These are phyloP conservation scores for Nebria brevicollis DNA, from an alignment of 2,888 invertebrate species.

Conservation along the genomic window DNA sequence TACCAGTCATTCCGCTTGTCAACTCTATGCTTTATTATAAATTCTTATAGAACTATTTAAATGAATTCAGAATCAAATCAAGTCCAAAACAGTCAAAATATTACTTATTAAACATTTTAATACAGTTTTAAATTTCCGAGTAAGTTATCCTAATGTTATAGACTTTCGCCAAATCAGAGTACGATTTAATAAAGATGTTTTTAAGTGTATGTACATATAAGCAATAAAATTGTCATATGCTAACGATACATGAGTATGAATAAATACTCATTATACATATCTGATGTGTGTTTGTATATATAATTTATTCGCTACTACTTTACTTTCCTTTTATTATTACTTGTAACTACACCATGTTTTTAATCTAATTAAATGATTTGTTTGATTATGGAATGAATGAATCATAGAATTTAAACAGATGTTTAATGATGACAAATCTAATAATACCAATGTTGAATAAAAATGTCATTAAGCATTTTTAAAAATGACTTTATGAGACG, in stretches of 20 bases:
- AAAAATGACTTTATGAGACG: conserved; percentile 11
- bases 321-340: background rate
- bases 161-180: background rate
- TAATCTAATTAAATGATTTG: background rate
- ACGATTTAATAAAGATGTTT: conserved; percentile 2
- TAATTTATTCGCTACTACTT: background rate
- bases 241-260: conserved; percentile 15
- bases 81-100: background rate
- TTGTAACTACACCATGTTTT: background rate
- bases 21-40: conserved; percentile 13
- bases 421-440: background rate
- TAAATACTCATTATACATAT: conserved; percentile 17
- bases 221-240: conserved; percentile 13
- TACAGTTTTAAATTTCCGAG: background rate
- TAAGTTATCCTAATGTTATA: background rate
- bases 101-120: background rate
- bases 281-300: background rate
- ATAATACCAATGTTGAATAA: conserved; percentile 3
- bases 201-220: background rate
- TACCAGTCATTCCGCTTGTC: conserved; percentile 5
- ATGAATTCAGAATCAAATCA: background rate
- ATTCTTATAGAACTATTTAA: conserved; percentile 35
- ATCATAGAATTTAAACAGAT: background rate
- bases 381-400: background rate
- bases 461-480: background rate